Evolutionary conservation across 2,797 vertebrate species (phyloP), one percentile per base, ranked within the genome.

Genomic region (Schizopygopsis malacanthus): DNA sequence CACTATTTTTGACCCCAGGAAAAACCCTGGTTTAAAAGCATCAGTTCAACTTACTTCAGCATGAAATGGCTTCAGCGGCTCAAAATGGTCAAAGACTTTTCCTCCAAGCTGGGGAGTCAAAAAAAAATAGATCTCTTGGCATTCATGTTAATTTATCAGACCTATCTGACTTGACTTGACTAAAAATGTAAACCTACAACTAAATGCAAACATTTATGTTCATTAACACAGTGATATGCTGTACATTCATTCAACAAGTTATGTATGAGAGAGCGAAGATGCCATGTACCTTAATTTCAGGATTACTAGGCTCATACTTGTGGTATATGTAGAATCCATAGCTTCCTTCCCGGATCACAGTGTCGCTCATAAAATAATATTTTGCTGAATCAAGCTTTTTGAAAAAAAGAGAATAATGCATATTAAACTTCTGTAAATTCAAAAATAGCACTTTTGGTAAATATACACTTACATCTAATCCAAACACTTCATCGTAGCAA

Each of bases 401-500:
- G 43, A 25, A 83, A 4, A 83, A 54, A 61, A 43, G 28, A 72
- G n/a, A 78, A 18, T 37, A 73, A 28, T 10, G 25, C 11, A 50
- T 15, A 67, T 76, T 47, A 37, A 77, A 39, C 75, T 11, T 15
- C 7, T 18, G 33, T 16, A 28, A 70, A 69, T 45, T 9, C 10
- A 45, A 52, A 63, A 84, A 86, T 0, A 4, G 6, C 41, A 22
- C 6, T n/a, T 67, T 9, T 16, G 33, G 72, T 37, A 72, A 73
- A 39, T 16, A 5, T 6, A 0, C 3, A 84, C 94, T 94, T 87
- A 96, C 95, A 0, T 90, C 10, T 1, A 92, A 37, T 2, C 10
- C 28, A 87, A 92, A 90, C 76, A 96, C 88, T 82, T 96, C 95
- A 0, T 95, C 33, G 52, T 91, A 93, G 89, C 96, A 96, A 80